Evolutionary conservation across 2,888 invertebrate species (phyloP).

Genomic region (Apoderus coryli): DNA sequence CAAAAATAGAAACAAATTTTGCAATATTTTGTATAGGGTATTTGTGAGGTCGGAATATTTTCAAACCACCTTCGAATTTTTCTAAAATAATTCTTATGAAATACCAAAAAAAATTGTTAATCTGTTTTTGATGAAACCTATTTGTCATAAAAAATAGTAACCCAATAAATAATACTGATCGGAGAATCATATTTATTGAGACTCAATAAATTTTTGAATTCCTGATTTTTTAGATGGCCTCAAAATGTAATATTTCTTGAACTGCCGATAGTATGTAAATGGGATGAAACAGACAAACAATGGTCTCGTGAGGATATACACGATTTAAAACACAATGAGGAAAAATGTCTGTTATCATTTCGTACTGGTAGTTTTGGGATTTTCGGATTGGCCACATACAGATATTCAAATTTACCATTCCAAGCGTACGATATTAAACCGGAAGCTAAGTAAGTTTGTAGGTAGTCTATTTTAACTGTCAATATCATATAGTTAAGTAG

Average conservation of each 20-base stretch:
- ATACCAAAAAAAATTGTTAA: too few relatives aligned
- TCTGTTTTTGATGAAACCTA: too few relatives aligned
- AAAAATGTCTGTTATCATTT: slow-evolving; percentile 64
- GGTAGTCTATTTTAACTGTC: too few relatives aligned
- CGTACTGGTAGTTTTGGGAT: slow-evolving; percentile 52
- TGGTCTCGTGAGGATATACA: slow-evolving; percentile 28
- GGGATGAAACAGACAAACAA: slow-evolving; percentile 23
- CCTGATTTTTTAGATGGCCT: slow-evolving; percentile 23
- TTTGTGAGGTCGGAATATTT: too few relatives aligned
- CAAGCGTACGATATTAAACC: slow-evolving; percentile 78
- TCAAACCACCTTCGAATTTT: not conserved
- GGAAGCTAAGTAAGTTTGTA: slow-evolving; percentile 37
- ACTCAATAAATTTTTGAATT: not conserved
- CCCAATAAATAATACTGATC: too few relatives aligned
- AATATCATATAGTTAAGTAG: too few relatives aligned
- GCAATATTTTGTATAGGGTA: too few relatives aligned
- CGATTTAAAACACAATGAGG: slow-evolving; percentile 62
- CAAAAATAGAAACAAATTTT: too few relatives aligned
- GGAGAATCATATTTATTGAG: not conserved
- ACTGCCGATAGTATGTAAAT: slow-evolving; percentile 27
- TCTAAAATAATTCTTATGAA: not conserved
- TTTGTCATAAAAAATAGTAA: too few relatives aligned
- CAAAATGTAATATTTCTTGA: slow-evolving; percentile 30
- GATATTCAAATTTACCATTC: slow-evolving; percentile 68
- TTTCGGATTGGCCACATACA: slow-evolving; percentile 57